Evolutionary conservation across 2,797 vertebrate genomes (phyloP), one percentile per base, ranked within the genome.

Genomic region (Nasua narica): DNA sequence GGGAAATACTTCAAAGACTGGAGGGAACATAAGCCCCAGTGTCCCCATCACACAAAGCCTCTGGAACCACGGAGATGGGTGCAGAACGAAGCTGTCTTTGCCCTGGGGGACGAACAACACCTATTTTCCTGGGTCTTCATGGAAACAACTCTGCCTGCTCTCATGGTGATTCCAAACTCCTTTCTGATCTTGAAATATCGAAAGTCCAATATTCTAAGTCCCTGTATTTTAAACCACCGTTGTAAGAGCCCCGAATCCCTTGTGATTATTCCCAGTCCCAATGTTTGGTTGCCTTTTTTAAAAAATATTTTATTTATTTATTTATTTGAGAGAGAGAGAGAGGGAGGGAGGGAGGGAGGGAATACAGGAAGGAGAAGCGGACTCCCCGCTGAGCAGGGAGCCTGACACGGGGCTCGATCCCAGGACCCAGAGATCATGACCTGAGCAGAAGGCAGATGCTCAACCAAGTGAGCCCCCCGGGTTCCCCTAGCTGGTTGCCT

Each of bases 101-200:
- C 94, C 65, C 50, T 60, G 27, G 27, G 1, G 1, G 40, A 58
- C 8, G 9, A 48, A 19, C n/a, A 29, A 37, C 37, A 90, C 87
- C 77, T n/a, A 14, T 54, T 48, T 91, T n/a, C 77, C 83, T 52
- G 5, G 65, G 95, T 70, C 60, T 79, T 81, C 62, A 29, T 8
- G 43, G 43, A 83, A 93, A 91, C 60, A 87, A 62, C n/a, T 67
- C 60, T 16, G 82, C 48, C 56, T 23, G 76, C 65, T 79, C 81
- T 92, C 46, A 58, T 5, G 12, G 52, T 27, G 4, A 79, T 32
- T 81, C 40, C 77, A 65, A 81, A 90, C 76, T 43, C 48, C 35
- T 92, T 90, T 78, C 67, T 94, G 27, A 70, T 79, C 54, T 88
- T 81, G 91, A 85, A 96, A 85, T 90, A 84, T 35, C 6, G 0